Base-by-base conservation (phyloP, 1,140 invertebrate genomes). In the Pseudomyrmex flavicornis region DNA sequence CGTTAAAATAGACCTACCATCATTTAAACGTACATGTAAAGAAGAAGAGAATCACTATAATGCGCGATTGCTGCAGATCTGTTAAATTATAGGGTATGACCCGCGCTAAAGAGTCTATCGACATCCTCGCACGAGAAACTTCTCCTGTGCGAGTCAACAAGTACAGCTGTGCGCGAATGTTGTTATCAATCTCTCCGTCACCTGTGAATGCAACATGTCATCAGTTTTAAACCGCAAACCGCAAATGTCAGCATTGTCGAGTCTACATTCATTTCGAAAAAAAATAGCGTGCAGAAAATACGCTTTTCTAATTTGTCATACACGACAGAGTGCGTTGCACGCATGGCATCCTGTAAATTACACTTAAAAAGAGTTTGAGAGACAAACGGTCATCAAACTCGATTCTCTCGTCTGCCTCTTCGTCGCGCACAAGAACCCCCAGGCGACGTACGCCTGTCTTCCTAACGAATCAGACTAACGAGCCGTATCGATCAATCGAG, bases 361-460 rank as follows among this genome's bases (percentile, higher is more conserved):
- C 1, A 17, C 12, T 59, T 73, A 35, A 35, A 35, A 35, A 35
- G 35, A 35, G 35, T 35, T 7, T 35, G 35, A 35, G 35, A 35
- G 35, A 35, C 26, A 26, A 26, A 72, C 69, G 69, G 69, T 72
- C 56, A 9, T 17, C 1, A 58, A 70, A 1, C 35, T 58, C 10
- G 17, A 59, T 69, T 69, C 17, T 35, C 62, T 66, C n/a, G 59
- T 17, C 17, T 35, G 20, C 35, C 15, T 79, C 44, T 48, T 79
- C 22, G 3, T 58, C 15, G 52, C 48, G 44, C 2, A 22, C 17
- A 22, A 7, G 20, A 22, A 52, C 44, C 82, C 63, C 20, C 50
- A 48, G 74, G 82, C 82, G 62, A 69, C 77, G 54, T 63, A 79
- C 82, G 54, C 17, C 17, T 79, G 74, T 83, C 63, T 58, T 68